Conservation (phyloP, 2,113 vertebrate species). For the Halichoeres trimaculatus region DNA sequence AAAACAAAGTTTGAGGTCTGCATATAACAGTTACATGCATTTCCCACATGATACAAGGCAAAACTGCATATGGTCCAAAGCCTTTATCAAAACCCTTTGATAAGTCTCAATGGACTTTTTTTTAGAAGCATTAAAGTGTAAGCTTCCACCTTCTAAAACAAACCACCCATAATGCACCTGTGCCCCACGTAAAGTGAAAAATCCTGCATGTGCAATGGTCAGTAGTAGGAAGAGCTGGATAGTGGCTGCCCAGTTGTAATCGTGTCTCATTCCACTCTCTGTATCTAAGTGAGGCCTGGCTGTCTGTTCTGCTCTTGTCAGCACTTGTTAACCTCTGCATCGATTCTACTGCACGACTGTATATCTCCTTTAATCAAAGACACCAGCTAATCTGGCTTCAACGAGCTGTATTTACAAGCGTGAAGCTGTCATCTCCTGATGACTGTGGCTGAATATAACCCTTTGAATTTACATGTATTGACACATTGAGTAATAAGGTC, state of each 20-base stretch:
- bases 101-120: conserved; percentile 14
- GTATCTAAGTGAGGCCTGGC: conserved; percentile 61
- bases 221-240: conserved; percentile 17
- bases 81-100: not conserved
- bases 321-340: conserved; percentile 72
- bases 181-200: conserved; percentile 4
- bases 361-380: conserved; percentile 78
- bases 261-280: conserved; percentile 44
- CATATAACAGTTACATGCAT: not conserved
- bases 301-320: conserved; percentile 72
- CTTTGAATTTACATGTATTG: conserved; percentile 66
- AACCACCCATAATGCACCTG: not conserved
- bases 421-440: conserved; percentile 57
- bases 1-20: not conserved
- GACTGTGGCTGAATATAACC: conserved; percentile 54
- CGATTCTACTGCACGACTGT: conserved; percentile 67
- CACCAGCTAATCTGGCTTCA: conserved; percentile 62
- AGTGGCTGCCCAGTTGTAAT: conserved; percentile 17
- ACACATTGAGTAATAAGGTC: conserved; percentile 36
- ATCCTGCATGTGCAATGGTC: not conserved
- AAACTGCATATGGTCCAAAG: not conserved
- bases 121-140: too few species aligned
- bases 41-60: not conserved
- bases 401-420: conserved; percentile 27
- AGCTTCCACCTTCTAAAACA: not conserved